Evolutionary conservation across 2,797 vertebrate genomes (phyloP), one percentile per base, ranked within the genome.

Genomic region (Onychomys arenicola): DNA sequence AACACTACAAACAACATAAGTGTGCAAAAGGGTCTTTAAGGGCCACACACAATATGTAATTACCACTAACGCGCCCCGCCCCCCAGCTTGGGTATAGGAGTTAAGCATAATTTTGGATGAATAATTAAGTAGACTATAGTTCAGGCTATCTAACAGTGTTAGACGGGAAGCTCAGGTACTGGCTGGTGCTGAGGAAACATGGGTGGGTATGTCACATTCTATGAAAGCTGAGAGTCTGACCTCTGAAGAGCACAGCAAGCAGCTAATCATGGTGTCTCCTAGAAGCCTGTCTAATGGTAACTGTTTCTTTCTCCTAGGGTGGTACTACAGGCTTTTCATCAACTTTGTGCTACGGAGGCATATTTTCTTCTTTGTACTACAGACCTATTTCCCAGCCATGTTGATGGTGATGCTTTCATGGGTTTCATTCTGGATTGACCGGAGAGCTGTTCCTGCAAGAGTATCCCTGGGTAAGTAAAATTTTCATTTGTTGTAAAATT

Each of bases 341-440:
- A 99, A 99, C 98, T 99, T 99, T 98, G 99, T 99, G 94, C 99
- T 99, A 81, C 99, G 99, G 96, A 99, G 99, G 97, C 99, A 99
- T 86, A 99, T 99, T 97, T 99, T 99, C 99, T 99, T 99, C 98
- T 99, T 99, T 97, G 98, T 99, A 98, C 99, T 99, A n/a, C 99
- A 99, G 98, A 99, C 99, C 14, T 99, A 99, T 97, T 99, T 99
- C 96, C 99, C 99, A 63, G 99, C 99, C 93, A 99, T 99, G 99
- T 98, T 99, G 97, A 99, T 99, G 99, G 99, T 99, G 98, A 99
- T 99, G 99, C 98, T 99, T 83, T 99, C 99, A 11, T 99, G 99
- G 99, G 99, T 99, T 96, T 99, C 99, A n/a, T 99, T 99, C 98
- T 99, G 99, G 99, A 99, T 99, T 93, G 99, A 99, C 98, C 98